These are phyloP conservation scores for Pangasius krempfi DNA, from an alignment of 2,797 vertebrate genomes.

Conservation along the genomic window DNA sequence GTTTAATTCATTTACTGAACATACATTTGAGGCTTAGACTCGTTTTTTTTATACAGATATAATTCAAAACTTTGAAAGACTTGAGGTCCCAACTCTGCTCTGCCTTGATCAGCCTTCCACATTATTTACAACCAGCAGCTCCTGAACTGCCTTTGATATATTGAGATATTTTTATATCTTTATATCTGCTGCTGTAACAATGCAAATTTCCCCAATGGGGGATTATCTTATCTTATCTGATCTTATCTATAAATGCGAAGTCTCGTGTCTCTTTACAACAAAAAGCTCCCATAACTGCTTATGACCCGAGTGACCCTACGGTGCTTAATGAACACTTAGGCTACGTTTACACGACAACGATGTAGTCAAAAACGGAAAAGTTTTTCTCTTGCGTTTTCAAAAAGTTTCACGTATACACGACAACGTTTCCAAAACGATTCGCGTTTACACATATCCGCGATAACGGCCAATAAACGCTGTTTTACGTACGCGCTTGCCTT, in stretches of 20 bases:
- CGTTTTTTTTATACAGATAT: not conserved
- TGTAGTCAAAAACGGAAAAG: no score
- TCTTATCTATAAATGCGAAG: not conserved
- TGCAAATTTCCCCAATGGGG: no score
- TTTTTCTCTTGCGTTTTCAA: no score
- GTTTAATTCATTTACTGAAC: not conserved
- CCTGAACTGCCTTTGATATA: not conserved
- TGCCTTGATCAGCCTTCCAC: not conserved
- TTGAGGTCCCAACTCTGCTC: not conserved
- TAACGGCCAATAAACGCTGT: no score
- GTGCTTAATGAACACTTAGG: slow-evolving; percentile 16
- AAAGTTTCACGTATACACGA: no score
- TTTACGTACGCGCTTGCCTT: no score
- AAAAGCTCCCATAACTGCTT: slow-evolving; percentile 2
- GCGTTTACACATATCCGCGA: no score
- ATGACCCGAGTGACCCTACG: not conserved
- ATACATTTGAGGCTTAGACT: not conserved
- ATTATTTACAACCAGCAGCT: not conserved
- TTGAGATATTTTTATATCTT: no score
- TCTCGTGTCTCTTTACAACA: not conserved
- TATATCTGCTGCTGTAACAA: no score
- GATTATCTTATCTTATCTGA: no score
- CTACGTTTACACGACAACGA: no score
- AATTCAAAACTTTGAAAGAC: not conserved
- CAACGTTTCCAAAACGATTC: no score